Conservation (phyloP, 2,113 vertebrate genomes). For the Erythrolamprus reginae region DNA sequence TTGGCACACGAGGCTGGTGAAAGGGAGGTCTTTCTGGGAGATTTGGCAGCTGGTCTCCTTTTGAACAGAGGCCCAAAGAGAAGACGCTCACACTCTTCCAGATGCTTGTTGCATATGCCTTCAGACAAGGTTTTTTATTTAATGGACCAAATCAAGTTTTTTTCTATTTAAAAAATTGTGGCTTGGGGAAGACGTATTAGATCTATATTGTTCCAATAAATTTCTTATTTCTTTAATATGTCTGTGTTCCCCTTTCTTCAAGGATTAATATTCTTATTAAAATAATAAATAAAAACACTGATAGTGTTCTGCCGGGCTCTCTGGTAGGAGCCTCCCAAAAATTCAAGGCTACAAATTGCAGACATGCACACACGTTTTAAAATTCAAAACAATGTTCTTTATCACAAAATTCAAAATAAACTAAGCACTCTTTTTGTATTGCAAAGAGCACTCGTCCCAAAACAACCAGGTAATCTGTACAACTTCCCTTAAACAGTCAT, state of each 20-base stretch:
- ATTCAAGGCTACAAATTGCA: no score
- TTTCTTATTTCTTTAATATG: neutral
- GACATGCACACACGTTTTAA: no score
- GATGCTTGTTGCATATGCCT: neutral
- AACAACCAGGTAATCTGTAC: no score
- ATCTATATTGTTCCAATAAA: neutral
- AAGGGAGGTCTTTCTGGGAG: neutral
- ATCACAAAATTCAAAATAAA: no score
- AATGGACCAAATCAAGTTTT: neutral
- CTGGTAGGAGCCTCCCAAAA: no score
- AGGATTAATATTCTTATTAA: neutral
- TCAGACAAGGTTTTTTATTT: neutral
- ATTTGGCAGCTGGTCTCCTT: neutral
- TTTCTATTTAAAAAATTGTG: neutral
- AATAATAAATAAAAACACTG: neutral
- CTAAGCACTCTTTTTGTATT: no score
- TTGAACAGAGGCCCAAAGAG: neutral
- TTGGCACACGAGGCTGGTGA: neutral
- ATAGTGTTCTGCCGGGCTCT: no score
- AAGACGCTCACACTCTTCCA: neutral
- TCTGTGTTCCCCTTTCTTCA: neutral
- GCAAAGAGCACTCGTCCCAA: no score
- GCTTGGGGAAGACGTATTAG: conserved; percentile 2
- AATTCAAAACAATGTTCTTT: no score
- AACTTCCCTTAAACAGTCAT: no score